A percentile compares a stretch with the other conserved stretches of the same genome.
Conservation (phyloP, 2,113 vertebrate species). For the Condylura cristata region DNA sequence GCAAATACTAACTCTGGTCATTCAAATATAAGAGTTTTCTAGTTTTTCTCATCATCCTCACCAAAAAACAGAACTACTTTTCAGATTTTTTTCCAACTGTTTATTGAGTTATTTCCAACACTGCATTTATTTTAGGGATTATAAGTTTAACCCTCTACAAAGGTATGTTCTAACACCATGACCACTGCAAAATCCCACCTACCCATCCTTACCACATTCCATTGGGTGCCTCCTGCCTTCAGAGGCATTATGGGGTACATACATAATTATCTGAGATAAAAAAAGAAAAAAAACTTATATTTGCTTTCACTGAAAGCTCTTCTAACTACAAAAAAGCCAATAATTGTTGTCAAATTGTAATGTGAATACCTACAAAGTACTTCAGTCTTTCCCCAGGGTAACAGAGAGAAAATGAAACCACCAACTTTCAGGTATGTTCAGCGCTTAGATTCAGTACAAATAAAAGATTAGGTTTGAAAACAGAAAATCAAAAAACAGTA, state of each 20-base stretch:
- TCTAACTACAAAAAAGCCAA: neutral
- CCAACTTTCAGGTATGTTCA: neutral
- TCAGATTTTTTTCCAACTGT: neutral
- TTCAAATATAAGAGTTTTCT: neutral
- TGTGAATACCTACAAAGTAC: neutral
- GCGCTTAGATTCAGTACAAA: conserved; percentile 21
- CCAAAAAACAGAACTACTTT: neutral
- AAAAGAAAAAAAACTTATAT: neutral
- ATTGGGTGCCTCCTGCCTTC: neutral
- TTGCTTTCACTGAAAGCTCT: neutral
- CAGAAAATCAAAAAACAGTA: conserved; percentile 16
- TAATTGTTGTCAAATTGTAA: neutral
- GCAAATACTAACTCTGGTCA: conserved; percentile 27
- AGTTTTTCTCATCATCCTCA: neutral
- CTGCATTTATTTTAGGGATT: too few relatives aligned
- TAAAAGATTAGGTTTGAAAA: conserved; percentile 37
- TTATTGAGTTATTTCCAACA: too few relatives aligned
- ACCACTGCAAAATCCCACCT: too few relatives aligned
- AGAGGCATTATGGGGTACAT: neutral
- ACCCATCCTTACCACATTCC: neutral
- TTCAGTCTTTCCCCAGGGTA: neutral
- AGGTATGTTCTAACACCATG: too few relatives aligned
- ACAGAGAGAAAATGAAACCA: neutral
- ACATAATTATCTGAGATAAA: neutral
- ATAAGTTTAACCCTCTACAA: too few relatives aligned